Evolutionary conservation across 2,797 vertebrate species (phyloP), one percentile per base, ranked within the genome.

Genomic region (Discoglossus pictus): DNA sequence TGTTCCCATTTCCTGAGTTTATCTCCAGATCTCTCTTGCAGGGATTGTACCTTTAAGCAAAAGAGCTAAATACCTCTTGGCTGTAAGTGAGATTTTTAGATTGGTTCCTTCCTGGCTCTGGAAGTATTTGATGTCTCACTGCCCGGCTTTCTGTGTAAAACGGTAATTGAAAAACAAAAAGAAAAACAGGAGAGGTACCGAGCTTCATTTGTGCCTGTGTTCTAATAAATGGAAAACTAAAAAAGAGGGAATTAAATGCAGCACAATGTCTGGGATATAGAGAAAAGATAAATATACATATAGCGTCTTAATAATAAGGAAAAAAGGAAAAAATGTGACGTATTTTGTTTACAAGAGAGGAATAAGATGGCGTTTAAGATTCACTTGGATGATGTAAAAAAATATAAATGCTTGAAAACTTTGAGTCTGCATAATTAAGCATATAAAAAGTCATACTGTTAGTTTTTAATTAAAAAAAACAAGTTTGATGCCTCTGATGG

Each of bases 31-130:
- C 68, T 36, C 67, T 65, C 35, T n/a, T 51, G 47, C 15, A 53
- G 53, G 68, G 61, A 71, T 71, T 71, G 68, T 71, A 71, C 68
- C 68, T 71, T 71, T 64, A 71, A 71, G 61, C 68, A 47, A 16
- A 18, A 24, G 15, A 18, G 3, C 39, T 25, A 43, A 25, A 63
- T 70, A 63, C 55, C 68, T 71, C 53, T 59, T 63, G 36, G 53
- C 46, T 64, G 62, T 39, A 70, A 70, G 60, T 64, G 53, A 71
- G 61, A 71, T 71, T 71, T 71, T 48, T 43, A 71, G 68, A 71
- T 71, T 64, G 67, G 66, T 58, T 71, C 68, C 61, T 71, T 71
- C 68, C 68, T 71, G 68, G 40, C 27, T 35, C 59, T 43, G 62
- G 58, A 71, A 71, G 61, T 64, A 58, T 71, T 64, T 59, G 58